These are phyloP conservation scores for Squalus acanthias DNA, from an alignment of 2,797 vertebrate species.

Conservation along the genomic window DNA sequence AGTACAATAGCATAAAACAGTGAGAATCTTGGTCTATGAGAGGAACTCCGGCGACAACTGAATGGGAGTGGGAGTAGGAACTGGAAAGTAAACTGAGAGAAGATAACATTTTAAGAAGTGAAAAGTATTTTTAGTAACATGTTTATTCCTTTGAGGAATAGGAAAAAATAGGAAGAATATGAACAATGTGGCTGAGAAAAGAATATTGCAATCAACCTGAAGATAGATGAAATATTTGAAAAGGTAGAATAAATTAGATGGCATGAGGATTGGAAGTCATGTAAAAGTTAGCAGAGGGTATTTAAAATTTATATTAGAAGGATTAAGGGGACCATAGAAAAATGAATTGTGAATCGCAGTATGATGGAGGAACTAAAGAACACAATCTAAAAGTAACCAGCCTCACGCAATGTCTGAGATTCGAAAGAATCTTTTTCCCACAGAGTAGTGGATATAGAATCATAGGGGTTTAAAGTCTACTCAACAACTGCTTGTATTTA, in stretches of 20 bases:
- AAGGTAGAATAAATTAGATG: neutral
- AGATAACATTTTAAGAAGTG: neutral
- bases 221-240: neutral
- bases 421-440: neutral
- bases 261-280: neutral
- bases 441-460: neutral
- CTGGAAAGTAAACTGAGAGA: neutral
- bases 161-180: neutral
- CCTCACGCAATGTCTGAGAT: conserved; percentile 2
- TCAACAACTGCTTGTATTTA: neutral
- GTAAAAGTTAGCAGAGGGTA: neutral
- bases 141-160: neutral
- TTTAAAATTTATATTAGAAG: neutral
- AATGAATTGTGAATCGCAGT: neutral
- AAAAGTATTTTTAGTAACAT: no score
- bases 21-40: neutral
- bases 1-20: neutral
- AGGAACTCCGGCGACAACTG: neutral
- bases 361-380: neutral
- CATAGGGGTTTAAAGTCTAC: neutral
- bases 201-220: neutral
- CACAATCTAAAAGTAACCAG: neutral
- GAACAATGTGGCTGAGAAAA: neutral
- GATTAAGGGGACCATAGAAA: neutral
- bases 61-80: neutral